Conservation (phyloP, 1,140 invertebrate genomes). For the Drosophila seguyi region DNA sequence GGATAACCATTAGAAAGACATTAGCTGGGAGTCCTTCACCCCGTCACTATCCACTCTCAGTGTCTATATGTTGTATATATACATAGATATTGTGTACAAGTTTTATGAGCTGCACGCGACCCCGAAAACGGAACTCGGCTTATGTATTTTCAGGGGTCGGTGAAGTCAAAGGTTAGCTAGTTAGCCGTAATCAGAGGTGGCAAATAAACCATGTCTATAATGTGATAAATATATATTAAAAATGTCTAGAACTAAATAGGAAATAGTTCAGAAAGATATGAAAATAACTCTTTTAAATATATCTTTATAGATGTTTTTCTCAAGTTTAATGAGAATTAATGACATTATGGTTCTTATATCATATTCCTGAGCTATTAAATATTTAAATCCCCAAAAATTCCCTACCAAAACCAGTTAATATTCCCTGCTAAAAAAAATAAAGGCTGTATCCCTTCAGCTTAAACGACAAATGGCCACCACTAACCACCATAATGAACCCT, state of each 20-base stretch:
- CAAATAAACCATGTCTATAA: neutral
- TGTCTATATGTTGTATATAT: neutral
- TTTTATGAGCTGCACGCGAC: constrained; percentile 34
- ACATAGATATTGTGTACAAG: neutral
- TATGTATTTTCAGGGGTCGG: constrained; percentile 7
- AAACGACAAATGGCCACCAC: constrained; percentile 15
- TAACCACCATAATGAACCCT: constrained; percentile 57
- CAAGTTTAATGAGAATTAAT: neutral
- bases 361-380: too few species aligned
- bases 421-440: too few species aligned
- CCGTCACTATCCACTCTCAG: neutral
- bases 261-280: accelerated
- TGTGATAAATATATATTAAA: neutral
- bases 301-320: neutral
- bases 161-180: constrained; percentile 23
- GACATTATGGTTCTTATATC: too few species aligned
- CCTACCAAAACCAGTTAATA: neutral
- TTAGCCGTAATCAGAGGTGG: constrained; percentile 31
- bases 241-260: neutral
- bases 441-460: neutral
- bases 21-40: constrained; percentile 26
- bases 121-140: neutral
- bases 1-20: constrained; percentile 47
- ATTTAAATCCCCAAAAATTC: too few species aligned
- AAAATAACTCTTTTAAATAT: neutral